These are phyloP conservation scores for Plecotus auritus DNA, from an alignment of 2,113 vertebrate species.

Conservation along the genomic window DNA sequence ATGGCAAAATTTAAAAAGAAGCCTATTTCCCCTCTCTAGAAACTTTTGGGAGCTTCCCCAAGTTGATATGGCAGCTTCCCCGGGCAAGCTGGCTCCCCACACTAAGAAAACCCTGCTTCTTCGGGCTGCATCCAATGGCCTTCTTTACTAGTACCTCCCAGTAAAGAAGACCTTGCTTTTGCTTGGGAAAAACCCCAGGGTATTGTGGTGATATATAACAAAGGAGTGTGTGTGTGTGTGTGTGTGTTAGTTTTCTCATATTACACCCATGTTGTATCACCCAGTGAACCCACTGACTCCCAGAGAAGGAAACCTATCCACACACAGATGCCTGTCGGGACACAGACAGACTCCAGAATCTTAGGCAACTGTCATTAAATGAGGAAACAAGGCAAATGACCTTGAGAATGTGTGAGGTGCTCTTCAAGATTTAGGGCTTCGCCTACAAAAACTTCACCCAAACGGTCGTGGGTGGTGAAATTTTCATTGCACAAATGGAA, in stretches of 20 bases:
- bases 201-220: not conserved
- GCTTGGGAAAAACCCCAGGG: not conserved
- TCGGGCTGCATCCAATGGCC: not conserved
- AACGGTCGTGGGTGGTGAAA: slow-evolving; percentile 14
- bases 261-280: not conserved
- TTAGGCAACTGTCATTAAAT: slow-evolving; percentile 6
- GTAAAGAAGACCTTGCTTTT: not conserved
- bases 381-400: not conserved
- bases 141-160: not conserved
- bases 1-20: slow-evolving; percentile 21
- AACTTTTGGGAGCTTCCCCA: slow-evolving; percentile 29
- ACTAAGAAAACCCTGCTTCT: not conserved
- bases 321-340: not conserved
- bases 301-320: not conserved
- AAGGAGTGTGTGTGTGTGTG: not conserved
- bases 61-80: not conserved
- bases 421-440: slow-evolving; percentile 53
- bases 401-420: slow-evolving; percentile 45
- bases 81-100: not conserved
- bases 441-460: slow-evolving; percentile 47
- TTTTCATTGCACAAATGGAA: slow-evolving; percentile 71
- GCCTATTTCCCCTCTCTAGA: slow-evolving; percentile 31
- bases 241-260: not conserved
- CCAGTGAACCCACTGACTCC: not conserved
- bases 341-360: not conserved